Evolutionary conservation across 2,797 vertebrate species (phyloP).

Genomic region (Siniperca obscura): DNA sequence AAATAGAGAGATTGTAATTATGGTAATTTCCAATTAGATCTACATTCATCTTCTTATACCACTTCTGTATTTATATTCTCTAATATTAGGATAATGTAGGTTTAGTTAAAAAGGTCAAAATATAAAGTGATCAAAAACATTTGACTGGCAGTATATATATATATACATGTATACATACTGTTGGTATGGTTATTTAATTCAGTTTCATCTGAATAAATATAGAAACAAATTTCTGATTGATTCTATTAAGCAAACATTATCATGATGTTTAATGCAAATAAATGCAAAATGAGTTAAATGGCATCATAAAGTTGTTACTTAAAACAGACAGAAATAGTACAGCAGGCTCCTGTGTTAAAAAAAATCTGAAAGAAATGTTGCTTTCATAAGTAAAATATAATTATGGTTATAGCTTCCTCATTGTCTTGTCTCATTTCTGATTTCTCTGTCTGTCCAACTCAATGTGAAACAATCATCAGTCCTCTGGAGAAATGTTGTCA

Average conservation of each 20-base stretch:
- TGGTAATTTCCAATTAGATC: neutral
- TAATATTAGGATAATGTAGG: neutral
- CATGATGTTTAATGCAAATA: neutral
- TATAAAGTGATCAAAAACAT: neutral
- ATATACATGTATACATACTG: neutral
- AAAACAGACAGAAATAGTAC: neutral
- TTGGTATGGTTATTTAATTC: neutral
- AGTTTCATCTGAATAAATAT: neutral
- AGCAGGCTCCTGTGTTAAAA: neutral
- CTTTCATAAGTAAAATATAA: conserved; percentile 1
- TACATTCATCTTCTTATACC: neutral
- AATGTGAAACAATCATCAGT: neutral
- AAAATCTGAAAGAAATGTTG: too few species aligned
- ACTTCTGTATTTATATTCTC: neutral
- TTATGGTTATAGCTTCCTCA: neutral
- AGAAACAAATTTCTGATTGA: neutral
- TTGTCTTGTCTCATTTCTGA: neutral
- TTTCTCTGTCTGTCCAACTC: neutral
- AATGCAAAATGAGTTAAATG: neutral
- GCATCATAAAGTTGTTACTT: neutral
- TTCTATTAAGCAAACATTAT: neutral
- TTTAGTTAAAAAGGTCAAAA: neutral
- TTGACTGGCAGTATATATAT: neutral
- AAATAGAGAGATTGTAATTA: neutral
- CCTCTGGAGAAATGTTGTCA: neutral